Conservation (phyloP, 2,113 vertebrate genomes). For the Bufo gargarizans region DNA sequence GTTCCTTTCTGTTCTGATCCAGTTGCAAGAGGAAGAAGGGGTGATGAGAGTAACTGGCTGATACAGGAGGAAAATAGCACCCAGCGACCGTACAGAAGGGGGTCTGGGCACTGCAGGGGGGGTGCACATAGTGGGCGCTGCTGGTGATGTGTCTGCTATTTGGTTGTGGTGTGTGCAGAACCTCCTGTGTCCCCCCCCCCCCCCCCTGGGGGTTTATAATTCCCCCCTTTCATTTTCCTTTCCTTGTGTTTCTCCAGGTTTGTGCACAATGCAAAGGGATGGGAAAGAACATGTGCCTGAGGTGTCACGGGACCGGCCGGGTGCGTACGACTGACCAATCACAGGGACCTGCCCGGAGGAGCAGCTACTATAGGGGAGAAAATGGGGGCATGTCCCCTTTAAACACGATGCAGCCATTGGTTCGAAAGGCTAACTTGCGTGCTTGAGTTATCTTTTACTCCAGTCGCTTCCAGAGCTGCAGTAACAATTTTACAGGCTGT, state of each 20-base stretch:
- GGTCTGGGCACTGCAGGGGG: no score
- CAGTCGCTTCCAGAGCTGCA: not conserved
- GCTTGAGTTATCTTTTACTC: not conserved
- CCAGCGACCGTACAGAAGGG: no score
- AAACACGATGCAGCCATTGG: not conserved
- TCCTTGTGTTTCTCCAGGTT: conserved; percentile 60
- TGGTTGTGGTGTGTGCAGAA: no score
- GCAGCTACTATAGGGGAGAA: no score
- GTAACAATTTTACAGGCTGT: not conserved
- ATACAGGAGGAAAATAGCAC: not conserved
- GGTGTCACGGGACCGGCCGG: conserved; percentile 73
- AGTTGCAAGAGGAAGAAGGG: no score
- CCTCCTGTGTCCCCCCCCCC: no score
- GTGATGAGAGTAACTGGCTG: not conserved
- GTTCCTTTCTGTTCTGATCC: not conserved
- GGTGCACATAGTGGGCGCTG: no score
- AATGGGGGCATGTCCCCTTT: not conserved
- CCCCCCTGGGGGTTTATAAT: no score
- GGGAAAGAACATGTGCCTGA: conserved; percentile 69
- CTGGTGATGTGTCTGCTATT: no score
- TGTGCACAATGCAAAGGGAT: conserved; percentile 73
- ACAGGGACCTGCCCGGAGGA: no score
- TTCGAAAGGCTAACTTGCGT: no score
- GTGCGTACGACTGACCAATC: conserved; percentile 65
- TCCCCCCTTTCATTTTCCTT: not conserved